Conservation (phyloP, 2,113 vertebrate species). For the Proterorhinus semilunaris region DNA sequence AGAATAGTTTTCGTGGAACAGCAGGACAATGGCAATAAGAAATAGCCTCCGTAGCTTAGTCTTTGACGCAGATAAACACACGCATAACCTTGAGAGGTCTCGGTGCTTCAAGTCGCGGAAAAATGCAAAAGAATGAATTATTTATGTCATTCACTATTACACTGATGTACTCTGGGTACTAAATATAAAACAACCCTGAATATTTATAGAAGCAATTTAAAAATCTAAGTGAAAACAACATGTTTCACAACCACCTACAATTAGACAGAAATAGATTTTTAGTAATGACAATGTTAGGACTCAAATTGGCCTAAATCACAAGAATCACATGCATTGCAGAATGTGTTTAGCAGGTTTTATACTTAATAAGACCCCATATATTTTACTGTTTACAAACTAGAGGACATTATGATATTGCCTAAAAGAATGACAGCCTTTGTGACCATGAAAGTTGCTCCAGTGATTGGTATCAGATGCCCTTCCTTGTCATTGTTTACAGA, state of each 20-base stretch:
- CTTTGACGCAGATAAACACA: constrained; percentile 35
- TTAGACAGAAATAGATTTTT: too few relatives aligned
- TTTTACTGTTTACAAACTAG: too few relatives aligned
- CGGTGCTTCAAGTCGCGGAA: neutral
- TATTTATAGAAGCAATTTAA: neutral
- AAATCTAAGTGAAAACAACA: neutral
- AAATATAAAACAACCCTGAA: constrained; percentile 9
- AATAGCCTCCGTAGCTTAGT: neutral
- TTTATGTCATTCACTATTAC: constrained; percentile 33
- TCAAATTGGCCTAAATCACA: too few relatives aligned
- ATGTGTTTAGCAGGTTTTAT: too few relatives aligned
- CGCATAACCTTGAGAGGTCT: neutral
- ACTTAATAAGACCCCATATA: too few relatives aligned
- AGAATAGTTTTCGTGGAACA: too few relatives aligned
- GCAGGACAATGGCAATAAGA: neutral
- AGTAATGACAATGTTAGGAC: too few relatives aligned
- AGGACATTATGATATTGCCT: too few relatives aligned
- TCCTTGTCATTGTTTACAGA: neutral
- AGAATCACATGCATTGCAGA: too few relatives aligned
- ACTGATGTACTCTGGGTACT: constrained; percentile 4
- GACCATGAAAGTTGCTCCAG: too few relatives aligned
- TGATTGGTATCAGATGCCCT: neutral
- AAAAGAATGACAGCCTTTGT: too few relatives aligned
- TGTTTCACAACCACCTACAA: neutral
- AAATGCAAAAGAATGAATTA: constrained; percentile 34